Evolutionary conservation across 2,113 vertebrate genomes (phyloP), one percentile per base, ranked within the genome.

Genomic region (Aegithalos caudatus): DNA sequence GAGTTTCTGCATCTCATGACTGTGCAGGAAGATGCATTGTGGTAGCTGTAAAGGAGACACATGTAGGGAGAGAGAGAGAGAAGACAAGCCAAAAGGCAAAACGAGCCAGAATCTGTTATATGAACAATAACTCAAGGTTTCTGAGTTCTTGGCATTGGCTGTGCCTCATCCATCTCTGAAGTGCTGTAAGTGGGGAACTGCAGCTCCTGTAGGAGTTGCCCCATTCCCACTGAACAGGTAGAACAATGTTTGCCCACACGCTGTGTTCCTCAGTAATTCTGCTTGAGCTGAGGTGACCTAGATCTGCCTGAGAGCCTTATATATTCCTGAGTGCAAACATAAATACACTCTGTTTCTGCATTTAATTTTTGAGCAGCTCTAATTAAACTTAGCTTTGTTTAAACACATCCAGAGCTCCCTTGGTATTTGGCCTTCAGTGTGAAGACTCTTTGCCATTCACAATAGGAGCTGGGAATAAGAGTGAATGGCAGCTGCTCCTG

Each of bases 301-400:
- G 82, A 90, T 96, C 91, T 94, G 88, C 86, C 92, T 51, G 72
- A 64, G 64, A 86, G 74, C 45, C 81, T 56, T 40, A 64, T 7
- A 35, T 38, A 76, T 88, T 92, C 91, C 71, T 81, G 91, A 88
- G 92, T 51, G 83, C 86, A 91, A 82, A 73, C 42, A 47, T 78
- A 86, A 94, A 74, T 90, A 95, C 80, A 31, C 51, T 80, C 81
- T 56, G 33, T 28, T 94, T 74, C 92, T 93, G 73, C 73, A 67
- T 79, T 94, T 94, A 88, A 92, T 90, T 93, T 92, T 38, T 57
- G 45, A 93, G 24, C 72, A 74, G 77, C 61, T 81, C 33, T 94
- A 94, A 95, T 96, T 94, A 96, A 93, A 60, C 80, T 47, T 73
- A 24, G 24, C 67, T 83, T 90, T 61, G 74, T 86, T 96, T 94